A percentile compares a stretch with the other conserved stretches of the same genome.
Evolutionary conservation across 2,888 invertebrate species (phyloP).

Genomic region (Operophtera brumata): DNA sequence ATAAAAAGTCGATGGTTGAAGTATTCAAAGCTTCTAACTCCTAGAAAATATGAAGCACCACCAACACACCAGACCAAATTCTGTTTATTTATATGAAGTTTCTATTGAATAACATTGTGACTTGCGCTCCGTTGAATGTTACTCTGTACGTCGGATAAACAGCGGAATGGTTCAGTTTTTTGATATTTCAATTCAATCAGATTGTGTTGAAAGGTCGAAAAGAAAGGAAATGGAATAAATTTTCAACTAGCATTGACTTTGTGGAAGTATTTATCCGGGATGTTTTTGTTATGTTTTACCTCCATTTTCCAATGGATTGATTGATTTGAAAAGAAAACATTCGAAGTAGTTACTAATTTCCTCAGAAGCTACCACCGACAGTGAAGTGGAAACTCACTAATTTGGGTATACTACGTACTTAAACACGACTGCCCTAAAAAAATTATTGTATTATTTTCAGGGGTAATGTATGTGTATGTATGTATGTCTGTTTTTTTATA

Average conservation of each 20-base stretch:
- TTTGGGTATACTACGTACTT: too few species aligned
- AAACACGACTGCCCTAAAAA: too few species aligned
- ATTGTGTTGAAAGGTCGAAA: slow-evolving; percentile 33
- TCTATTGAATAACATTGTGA: slow-evolving; percentile 16
- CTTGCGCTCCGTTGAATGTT: slow-evolving; percentile 27
- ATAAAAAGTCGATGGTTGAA: too few species aligned
- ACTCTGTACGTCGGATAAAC: slow-evolving; percentile 29
- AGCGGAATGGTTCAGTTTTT: slow-evolving; percentile 36
- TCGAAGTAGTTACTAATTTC: too few species aligned
- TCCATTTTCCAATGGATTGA: not conserved
- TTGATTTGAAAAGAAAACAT: not conserved
- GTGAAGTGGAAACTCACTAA: too few species aligned
- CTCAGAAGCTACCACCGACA: too few species aligned
- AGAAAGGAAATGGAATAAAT: slow-evolving; percentile 42
- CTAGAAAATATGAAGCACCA: too few species aligned
- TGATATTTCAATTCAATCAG: slow-evolving; percentile 40
- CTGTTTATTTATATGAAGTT: slow-evolving; percentile 4
- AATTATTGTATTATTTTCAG: too few species aligned
- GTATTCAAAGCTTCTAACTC: too few species aligned
- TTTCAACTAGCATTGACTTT: slow-evolving; percentile 32
- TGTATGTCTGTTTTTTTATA: too few species aligned
- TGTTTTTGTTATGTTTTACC: not conserved
- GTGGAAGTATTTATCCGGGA: not conserved
- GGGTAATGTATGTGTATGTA: too few species aligned
- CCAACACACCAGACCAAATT: too few species aligned